A percentile compares a stretch with the other conserved stretches of the same genome.
Conservation (phyloP, 2,888 invertebrate species). For the Drosophila gaucha region DNA sequence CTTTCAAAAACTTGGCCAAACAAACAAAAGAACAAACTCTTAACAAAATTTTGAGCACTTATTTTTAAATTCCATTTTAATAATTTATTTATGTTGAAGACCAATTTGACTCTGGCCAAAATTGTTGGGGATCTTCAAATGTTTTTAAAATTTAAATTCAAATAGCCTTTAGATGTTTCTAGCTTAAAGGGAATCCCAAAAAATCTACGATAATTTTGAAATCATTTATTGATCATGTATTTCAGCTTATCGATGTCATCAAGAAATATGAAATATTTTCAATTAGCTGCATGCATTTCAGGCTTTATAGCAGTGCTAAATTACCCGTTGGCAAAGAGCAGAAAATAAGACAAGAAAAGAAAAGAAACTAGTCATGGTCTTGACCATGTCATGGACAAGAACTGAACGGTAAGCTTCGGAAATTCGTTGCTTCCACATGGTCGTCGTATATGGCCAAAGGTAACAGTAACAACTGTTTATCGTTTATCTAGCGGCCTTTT, state of each 20-base stretch:
- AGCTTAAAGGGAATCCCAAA: too few relatives aligned
- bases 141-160: too few relatives aligned
- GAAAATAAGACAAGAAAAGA: conserved; percentile 2
- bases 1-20: not conserved
- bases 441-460: conserved; percentile 52
- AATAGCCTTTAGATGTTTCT: too few relatives aligned
- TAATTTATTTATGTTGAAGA: too few relatives aligned
- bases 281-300: not conserved
- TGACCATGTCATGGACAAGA: conserved; percentile 53
- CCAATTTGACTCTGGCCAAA: too few relatives aligned
- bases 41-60: too few relatives aligned
- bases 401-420: conserved; percentile 52
- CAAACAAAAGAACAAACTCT: too few relatives aligned
- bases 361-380: conserved; percentile 59
- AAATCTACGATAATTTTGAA: too few relatives aligned
- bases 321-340: conserved; percentile 18
- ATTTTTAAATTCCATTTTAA: too few relatives aligned
- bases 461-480: conserved; percentile 58
- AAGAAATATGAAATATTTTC: not conserved
- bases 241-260: not conserved
- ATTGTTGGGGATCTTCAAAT: too few relatives aligned
- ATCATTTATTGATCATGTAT: not conserved
- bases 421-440: conserved; percentile 28
- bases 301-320: not conserved
- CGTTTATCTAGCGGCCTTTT: conserved; percentile 72